phyloP scores from a whole-genome alignment of 2,797 vertebrate species.

The Cynopterus sphinx region DNA sequence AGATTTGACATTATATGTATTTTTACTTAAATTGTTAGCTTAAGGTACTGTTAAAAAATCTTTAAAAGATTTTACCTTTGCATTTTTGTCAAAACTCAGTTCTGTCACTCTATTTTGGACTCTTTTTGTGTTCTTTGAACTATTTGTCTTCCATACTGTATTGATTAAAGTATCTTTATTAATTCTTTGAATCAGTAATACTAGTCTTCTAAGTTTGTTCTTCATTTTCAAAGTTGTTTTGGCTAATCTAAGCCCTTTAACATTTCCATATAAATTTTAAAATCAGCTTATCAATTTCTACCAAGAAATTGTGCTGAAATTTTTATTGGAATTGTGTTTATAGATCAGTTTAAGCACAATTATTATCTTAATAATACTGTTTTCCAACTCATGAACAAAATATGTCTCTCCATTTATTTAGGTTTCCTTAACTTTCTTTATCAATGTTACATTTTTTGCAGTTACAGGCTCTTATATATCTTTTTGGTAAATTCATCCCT shows the following conservation, averaged over 20 bases:
- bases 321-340: not conserved
- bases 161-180: not conserved
- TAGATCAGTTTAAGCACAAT: not conserved
- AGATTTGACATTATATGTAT: not conserved
- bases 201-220: not conserved
- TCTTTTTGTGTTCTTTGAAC: not conserved
- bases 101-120: not conserved
- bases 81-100: not conserved
- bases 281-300: not conserved
- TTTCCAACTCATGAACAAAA: not conserved
- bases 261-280: not conserved
- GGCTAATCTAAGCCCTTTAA: not conserved
- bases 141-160: not conserved
- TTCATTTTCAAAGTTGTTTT: not conserved
- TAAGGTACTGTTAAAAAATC: not conserved
- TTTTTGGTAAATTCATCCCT: not conserved
- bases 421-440: not conserved
- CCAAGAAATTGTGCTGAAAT: not conserved
- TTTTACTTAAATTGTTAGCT: not conserved
- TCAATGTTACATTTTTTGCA: not conserved
- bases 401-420: not conserved
- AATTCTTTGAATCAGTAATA: not conserved
- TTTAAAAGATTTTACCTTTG: not conserved
- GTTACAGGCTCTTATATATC: not conserved
- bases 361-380: not conserved